Conservation (phyloP, 2,797 vertebrate species). For the Ctenopoma kingsleyae region DNA sequence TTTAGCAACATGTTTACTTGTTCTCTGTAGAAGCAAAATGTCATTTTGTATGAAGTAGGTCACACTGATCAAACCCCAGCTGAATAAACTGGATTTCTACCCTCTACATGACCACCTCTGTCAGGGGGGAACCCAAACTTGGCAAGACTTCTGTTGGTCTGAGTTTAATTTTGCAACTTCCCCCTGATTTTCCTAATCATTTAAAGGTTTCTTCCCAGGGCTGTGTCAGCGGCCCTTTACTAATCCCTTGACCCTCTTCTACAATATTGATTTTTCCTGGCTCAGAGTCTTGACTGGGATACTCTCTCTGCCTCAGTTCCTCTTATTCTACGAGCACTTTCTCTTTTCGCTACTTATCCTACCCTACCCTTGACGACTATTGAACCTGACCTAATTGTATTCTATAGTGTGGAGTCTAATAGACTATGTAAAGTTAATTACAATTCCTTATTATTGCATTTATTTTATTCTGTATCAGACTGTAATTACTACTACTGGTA, state of each 20-base stretch:
- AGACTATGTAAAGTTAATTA: conserved; percentile 20
- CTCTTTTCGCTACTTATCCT: not conserved
- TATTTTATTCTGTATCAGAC: conserved; percentile 11
- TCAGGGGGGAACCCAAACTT: conserved; percentile 12
- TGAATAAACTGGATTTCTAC: not conserved
- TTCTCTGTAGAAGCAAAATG: not conserved
- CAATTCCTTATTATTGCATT: conserved; percentile 15
- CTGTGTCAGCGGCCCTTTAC: conserved; percentile 50
- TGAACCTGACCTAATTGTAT: conserved; percentile 24
- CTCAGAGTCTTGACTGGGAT: conserved; percentile 40
- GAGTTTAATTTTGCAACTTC: conserved; percentile 17
- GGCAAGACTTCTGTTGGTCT: not conserved
- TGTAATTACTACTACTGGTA: conserved; percentile 2
- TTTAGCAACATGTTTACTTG: too few species aligned
- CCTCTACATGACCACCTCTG: not conserved
- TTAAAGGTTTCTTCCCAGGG: conserved; percentile 51
- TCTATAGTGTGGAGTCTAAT: conserved; percentile 20
- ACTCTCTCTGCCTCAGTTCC: conserved; percentile 17
- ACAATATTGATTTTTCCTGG: conserved; percentile 56
- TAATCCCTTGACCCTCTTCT: conserved; percentile 54
- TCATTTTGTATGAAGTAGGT: not conserved
- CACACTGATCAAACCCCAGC: not conserved
- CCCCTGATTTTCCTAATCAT: conserved; percentile 51
- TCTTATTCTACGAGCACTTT: not conserved
- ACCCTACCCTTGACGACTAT: not conserved